These are phyloP conservation scores for Siniperca chuatsi DNA, from an alignment of 2,113 vertebrate genomes.

Conservation along the genomic window DNA sequence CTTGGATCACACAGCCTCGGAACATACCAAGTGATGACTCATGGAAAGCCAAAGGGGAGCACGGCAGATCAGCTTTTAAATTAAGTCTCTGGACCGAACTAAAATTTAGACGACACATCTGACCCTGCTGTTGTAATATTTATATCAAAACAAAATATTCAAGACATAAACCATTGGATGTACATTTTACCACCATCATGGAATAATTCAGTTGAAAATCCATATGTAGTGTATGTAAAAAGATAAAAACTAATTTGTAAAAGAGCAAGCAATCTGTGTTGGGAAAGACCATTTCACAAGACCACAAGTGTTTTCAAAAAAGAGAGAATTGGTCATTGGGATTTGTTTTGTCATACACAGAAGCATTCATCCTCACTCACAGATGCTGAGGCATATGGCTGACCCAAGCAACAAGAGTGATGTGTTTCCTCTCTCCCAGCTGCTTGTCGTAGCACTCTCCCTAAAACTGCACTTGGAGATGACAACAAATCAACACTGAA, in stretches of 20 bases:
- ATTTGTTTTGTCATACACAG: slow-evolving; percentile 47
- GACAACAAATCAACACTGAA: slow-evolving; percentile 62
- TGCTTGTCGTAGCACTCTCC: slow-evolving; percentile 49
- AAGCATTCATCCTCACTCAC: slow-evolving; percentile 39
- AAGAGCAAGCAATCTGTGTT: background rate
- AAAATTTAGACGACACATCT: slow-evolving; percentile 21
- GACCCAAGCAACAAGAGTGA: slow-evolving; percentile 53
- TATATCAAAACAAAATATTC: slow-evolving; percentile 31
- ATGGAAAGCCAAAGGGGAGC: slow-evolving; percentile 28
- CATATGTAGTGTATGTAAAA: background rate
- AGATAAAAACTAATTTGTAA: background rate
- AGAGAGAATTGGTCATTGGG: slow-evolving; percentile 21
- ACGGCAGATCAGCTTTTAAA: slow-evolving; percentile 46
- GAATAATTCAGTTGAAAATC: slow-evolving; percentile 14
- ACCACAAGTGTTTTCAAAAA: slow-evolving; percentile 31
- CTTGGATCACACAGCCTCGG: slow-evolving; percentile 23
- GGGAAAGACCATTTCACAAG: background rate
- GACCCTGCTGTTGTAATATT: slow-evolving; percentile 3
- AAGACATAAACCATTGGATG: background rate
- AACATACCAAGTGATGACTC: slow-evolving; percentile 42
- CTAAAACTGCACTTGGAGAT: slow-evolving; percentile 47
- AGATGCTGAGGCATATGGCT: slow-evolving; percentile 71
- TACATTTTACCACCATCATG: slow-evolving; percentile 6
- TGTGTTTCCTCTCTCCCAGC: slow-evolving; percentile 56
- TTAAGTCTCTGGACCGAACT: slow-evolving; percentile 31